Evolutionary conservation across 2,888 invertebrate species (phyloP), one percentile per base, ranked within the genome.

Genomic region (Torymus auratus): DNA sequence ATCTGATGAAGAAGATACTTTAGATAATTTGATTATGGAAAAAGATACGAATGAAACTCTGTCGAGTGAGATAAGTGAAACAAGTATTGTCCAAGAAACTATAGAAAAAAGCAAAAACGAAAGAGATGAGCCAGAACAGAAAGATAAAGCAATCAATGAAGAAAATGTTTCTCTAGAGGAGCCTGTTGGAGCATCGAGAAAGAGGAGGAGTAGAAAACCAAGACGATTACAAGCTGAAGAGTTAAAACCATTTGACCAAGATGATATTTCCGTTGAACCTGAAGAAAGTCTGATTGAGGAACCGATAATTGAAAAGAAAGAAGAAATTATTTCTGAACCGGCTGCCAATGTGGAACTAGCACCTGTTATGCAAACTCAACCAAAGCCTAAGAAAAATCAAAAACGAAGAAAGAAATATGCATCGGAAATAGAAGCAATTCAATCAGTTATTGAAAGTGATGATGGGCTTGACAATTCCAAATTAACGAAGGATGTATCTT

Each of bases 261-360:
- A 79, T 50, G 50, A 83, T 50, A 83, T 83, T 71, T 80, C 84
- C 1, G 82, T 84, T 23, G 68, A 64, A 11, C 50, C 13, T 74
- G 15, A 62, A 23, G 60, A 64, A 60, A 7, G 28, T 15, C 7
- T 13, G 12, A 7, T 65, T 53, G 70, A 71, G 10, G 55, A 74
- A 14, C 23, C 62, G 5, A 50, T 55, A 12, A 2, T n/a, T 2
- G 53, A 69, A 12, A 60, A 20, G 13, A n/a, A 75, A 60, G n/a
- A 28, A 41, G 41, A 41, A 41, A 41, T 41, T 41, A 41, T 41
- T 41, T 41, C 41, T n/a, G 14, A 61, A 50, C 15, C 10, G 10
- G 1, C 15, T 1, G 12, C 28, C 7, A 0, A 53, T 15, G 52
- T 70, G 12, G 56, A 61, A 62, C n/a, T 11, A 10, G 20, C 69